phyloP scores from a whole-genome alignment of 2,797 vertebrate species.

The Lutjanus campechanus region DNA sequence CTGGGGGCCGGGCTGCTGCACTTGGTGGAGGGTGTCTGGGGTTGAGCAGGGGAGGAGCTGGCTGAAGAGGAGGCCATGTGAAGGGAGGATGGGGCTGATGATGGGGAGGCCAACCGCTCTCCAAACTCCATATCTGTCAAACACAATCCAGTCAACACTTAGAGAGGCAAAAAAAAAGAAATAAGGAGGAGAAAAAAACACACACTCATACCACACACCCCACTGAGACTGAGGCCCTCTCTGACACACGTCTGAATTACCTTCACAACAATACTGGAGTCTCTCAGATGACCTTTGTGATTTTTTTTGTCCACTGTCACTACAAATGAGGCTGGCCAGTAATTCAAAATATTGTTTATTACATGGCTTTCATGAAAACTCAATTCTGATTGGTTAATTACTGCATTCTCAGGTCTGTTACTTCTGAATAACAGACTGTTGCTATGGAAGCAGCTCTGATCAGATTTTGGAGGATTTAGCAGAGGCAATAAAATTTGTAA shows the following conservation, averaged over 20 bases:
- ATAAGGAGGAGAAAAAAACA: neutral
- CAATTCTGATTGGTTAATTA: no score
- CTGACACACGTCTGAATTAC: slow-evolving; percentile 4
- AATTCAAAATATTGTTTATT: neutral
- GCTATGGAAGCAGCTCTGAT: no score
- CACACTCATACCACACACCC: slow-evolving; percentile 3
- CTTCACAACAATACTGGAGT: neutral
- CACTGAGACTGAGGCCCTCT: slow-evolving; percentile 17
- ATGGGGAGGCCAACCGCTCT: slow-evolving; percentile 87
- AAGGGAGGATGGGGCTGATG: slow-evolving; percentile 83
- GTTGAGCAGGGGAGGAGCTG: slow-evolving; percentile 82
- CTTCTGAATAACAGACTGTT: no score
- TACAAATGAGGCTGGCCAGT: neutral
- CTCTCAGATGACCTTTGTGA: neutral
- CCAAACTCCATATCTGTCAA: slow-evolving; percentile 95
- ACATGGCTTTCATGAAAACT: no score
- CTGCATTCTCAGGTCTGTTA: no score
- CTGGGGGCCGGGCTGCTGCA: slow-evolving; percentile 86
- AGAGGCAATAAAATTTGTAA: no score
- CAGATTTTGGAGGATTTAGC: no score
- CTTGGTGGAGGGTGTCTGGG: slow-evolving; percentile 83
- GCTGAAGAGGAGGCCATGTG: slow-evolving; percentile 82
- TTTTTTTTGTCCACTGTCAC: neutral
- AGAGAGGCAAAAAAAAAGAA: slow-evolving; percentile 34
- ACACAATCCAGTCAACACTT: slow-evolving; percentile 75